These are phyloP conservation scores for Catharus ustulatus DNA, from an alignment of 2,797 vertebrate genomes.

Conservation along the genomic window DNA sequence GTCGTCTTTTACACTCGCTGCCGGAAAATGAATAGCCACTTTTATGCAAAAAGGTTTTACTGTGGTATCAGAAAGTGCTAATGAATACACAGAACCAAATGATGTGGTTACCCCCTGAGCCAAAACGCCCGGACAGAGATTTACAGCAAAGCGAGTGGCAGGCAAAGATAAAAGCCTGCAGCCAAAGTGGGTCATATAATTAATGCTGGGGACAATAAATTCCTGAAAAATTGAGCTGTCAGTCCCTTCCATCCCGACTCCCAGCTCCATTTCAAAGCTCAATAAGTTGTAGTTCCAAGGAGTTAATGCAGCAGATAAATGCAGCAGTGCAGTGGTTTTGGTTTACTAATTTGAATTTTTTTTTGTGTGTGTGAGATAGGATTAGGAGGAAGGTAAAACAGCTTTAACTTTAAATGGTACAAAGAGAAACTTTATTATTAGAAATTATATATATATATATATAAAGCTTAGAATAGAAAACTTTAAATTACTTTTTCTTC, in stretches of 20 bases:
- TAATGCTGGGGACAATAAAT: constrained; percentile 14
- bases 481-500: no score
- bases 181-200: not conserved
- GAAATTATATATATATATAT: no score
- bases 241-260: not conserved
- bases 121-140: not conserved
- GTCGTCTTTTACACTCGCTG: not conserved
- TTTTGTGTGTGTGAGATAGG: no score
- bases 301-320: not conserved
- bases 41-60: constrained; percentile 38
- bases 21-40: constrained; percentile 40
- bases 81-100: constrained; percentile 30
- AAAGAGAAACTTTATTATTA: no score
- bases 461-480: no score
- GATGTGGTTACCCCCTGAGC: not conserved
- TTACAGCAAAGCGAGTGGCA: not conserved
- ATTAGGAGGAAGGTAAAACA: no score
- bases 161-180: constrained; percentile 36
- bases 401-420: no score
- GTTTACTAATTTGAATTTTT: no score
- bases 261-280: not conserved
- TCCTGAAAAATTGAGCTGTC: constrained; percentile 41
- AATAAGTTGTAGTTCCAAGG: not conserved
- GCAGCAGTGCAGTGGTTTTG: not conserved
- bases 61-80: not conserved